Evolutionary conservation across 2,797 vertebrate genomes (phyloP).

Genomic region (Myotis planiceps): DNA sequence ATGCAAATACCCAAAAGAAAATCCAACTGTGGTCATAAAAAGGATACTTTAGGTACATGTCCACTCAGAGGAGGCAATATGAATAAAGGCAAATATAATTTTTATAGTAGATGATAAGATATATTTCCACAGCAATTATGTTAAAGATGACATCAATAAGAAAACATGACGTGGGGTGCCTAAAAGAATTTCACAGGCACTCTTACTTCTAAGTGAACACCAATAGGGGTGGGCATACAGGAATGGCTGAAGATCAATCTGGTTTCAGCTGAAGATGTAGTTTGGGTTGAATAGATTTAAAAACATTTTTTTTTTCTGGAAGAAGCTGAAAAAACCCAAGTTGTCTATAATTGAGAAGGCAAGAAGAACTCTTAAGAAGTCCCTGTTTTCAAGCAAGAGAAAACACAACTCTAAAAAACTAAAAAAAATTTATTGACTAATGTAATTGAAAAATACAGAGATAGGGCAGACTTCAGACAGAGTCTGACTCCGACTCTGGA

Average conservation of each 20-base stretch:
- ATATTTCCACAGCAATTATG: background rate
- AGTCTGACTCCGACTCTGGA: background rate
- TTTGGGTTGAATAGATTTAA: background rate
- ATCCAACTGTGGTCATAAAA: background rate
- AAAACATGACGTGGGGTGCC: background rate
- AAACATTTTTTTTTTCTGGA: background rate
- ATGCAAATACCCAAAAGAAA: slow-evolving; percentile 14
- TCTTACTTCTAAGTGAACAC: background rate
- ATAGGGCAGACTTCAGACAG: background rate
- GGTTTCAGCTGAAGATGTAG: background rate
- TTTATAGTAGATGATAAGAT: background rate
- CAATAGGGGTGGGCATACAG: background rate
- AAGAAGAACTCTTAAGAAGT: background rate
- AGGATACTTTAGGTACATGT: background rate
- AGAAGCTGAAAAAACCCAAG: background rate
- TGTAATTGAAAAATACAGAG: background rate
- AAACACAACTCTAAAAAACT: background rate
- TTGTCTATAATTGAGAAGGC: background rate
- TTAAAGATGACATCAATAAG: background rate
- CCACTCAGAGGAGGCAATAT: background rate
- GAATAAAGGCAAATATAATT: background rate
- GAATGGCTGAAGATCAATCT: background rate
- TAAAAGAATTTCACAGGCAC: background rate
- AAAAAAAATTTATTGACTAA: background rate
- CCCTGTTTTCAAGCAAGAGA: background rate